Base-by-base conservation (phyloP, 2,888 invertebrate species). In the Odontomyia ornata region DNA sequence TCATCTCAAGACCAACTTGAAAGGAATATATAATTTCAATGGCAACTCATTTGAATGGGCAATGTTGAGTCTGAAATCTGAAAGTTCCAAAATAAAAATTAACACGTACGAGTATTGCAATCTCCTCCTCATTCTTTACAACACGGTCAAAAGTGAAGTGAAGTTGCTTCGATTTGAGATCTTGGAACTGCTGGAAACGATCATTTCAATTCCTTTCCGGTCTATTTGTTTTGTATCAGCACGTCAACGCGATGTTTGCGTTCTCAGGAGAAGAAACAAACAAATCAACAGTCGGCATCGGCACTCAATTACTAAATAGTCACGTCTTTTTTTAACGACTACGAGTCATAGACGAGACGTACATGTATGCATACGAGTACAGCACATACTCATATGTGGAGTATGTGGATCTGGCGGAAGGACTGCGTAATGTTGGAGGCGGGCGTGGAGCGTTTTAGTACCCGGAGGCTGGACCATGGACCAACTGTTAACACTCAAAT, bases 171-270 rank as follows among this genome's bases (percentile, higher is more conserved):
- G 9, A 5, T 18, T 18, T 7, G n/a, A 15, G 11, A 21, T 11
- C 25, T 36, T 3, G 36, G 60, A 13, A 13, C 23, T 18, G 18
- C 15, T 60, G 60, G 60, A 60, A 23, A 60, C 60, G 23, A 60
- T 60, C 64, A 64, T 3, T 28, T 64, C 64, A 15, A 23, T 52
- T 27, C 71, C 18, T 18, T 71, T 71, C 47, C 43, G 43, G 18
- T 27, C 46, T 71, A 71, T 71, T 71, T 71, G 71, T 71, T 71
- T 71, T 71, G 71, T 71, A 71, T 71, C 47, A 71, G 46, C 71
- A 47, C 47, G 71, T 71, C 47, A 47, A 11, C 47, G 47, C 25
- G 11, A 27, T 71, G 71, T 71, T 71, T 71, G 18, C 25, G 7
- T 71, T 71, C 47, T 71, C 47, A 71, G 13, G 52, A 23, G 46